phyloP scores from a whole-genome alignment of 2,113 vertebrate species.

The Pterocles orientalis region DNA sequence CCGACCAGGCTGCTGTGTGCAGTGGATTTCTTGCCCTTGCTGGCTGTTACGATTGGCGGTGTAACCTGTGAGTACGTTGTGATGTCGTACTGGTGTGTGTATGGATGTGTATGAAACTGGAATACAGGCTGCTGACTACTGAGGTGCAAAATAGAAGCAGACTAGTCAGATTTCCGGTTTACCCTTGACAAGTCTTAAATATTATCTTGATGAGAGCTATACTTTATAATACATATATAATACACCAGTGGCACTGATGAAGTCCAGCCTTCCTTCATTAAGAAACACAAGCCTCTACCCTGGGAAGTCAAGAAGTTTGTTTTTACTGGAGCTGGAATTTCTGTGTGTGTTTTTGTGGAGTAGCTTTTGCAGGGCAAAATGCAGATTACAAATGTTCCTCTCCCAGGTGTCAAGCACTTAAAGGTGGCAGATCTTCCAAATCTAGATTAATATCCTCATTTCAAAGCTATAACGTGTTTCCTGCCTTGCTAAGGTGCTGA shows the following conservation, averaged over 20 bases:
- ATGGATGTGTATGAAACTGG: neutral
- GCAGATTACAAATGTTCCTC: neutral
- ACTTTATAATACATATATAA: neutral
- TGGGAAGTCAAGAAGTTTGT: neutral
- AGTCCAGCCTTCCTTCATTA: neutral
- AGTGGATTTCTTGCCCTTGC: constrained; percentile 36
- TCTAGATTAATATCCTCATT: neutral
- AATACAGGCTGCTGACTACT: neutral
- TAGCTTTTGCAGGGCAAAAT: neutral
- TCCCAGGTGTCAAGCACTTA: neutral
- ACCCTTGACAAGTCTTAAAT: neutral
- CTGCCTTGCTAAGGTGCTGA: neutral
- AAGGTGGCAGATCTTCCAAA: neutral
- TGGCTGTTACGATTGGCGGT: constrained; percentile 37
- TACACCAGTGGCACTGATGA: neutral
- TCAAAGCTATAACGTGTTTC: neutral
- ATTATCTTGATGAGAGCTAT: neutral
- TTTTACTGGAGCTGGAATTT: neutral
- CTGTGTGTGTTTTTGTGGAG: neutral
- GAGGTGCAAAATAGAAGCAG: neutral
- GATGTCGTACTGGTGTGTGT: neutral
- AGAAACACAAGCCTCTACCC: neutral
- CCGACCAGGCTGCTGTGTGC: constrained; percentile 20
- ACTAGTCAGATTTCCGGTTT: neutral
- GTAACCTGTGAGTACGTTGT: constrained; percentile 2